Evolutionary conservation across 1,140 invertebrate genomes (phyloP).

Genomic region (Pogonomyrmex barbatus): DNA sequence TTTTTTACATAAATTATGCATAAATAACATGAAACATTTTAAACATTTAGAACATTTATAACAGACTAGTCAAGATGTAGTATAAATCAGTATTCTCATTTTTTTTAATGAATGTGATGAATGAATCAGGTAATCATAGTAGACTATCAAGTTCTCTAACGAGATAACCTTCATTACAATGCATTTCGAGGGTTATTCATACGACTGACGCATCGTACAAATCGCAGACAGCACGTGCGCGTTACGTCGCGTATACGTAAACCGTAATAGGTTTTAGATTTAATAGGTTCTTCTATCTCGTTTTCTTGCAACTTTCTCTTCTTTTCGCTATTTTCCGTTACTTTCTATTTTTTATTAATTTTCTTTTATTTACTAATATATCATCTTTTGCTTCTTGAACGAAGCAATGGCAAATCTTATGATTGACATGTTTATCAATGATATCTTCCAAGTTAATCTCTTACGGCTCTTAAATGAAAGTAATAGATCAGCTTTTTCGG

Average conservation of each 20-base stretch:
- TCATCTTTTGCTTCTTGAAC: not conserved
- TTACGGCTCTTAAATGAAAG: not conserved
- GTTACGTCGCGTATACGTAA: not conserved
- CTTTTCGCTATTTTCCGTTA: not conserved
- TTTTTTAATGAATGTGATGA: conserved; percentile 5
- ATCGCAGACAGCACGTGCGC: conserved; percentile 29
- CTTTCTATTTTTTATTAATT: not conserved
- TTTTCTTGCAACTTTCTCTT: not conserved
- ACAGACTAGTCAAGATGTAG: not conserved
- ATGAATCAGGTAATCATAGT: not conserved
- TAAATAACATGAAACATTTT: not conserved
- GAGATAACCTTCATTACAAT: not conserved
- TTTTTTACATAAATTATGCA: not conserved
- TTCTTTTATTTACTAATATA: not conserved
- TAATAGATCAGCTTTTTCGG: conserved; percentile 39
- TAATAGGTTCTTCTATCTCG: not conserved
- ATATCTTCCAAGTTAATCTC: not conserved
- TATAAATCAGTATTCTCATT: not conserved
- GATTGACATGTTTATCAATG: not conserved
- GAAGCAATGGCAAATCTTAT: not conserved
- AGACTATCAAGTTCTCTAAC: conserved; percentile 32
- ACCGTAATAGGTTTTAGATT: not conserved
- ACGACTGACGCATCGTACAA: conserved; percentile 3
- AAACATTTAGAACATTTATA: not conserved
- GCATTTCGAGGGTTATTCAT: not conserved